phyloP scores from a whole-genome alignment of 2,113 vertebrate genomes.

The Cephalopterus ornatus region DNA sequence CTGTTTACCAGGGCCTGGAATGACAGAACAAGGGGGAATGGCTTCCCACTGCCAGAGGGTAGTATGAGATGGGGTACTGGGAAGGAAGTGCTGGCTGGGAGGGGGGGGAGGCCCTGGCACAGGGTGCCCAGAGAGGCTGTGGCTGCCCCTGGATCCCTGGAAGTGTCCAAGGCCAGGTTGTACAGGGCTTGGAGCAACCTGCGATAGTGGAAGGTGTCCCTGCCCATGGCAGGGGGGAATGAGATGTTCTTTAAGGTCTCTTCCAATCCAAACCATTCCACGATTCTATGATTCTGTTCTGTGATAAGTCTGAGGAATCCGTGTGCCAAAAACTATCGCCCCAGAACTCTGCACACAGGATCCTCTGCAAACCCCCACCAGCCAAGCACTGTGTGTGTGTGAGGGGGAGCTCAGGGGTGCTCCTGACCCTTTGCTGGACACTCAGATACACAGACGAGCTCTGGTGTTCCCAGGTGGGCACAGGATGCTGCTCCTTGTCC shows the following conservation, averaged over 20 bases:
- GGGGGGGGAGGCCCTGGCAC: neutral
- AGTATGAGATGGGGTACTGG: neutral
- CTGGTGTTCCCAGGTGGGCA: too few species aligned
- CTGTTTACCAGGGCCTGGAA: neutral
- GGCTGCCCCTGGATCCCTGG: neutral
- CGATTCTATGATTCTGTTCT: neutral
- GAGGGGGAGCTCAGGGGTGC: too few species aligned
- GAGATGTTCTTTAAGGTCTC: neutral
- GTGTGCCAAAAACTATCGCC: too few species aligned
- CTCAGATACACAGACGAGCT: too few species aligned
- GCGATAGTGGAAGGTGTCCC: neutral
- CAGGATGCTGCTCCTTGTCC: too few species aligned
- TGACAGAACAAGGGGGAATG: neutral
- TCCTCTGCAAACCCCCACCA: too few species aligned
- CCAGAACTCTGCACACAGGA: too few species aligned
- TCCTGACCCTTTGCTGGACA: too few species aligned
- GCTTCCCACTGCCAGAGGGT: neutral
- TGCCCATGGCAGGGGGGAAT: neutral
- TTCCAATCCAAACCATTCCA: neutral
- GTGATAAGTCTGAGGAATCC: too few species aligned
- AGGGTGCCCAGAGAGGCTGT: neutral
- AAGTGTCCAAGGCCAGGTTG: neutral
- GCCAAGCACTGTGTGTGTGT: too few species aligned
- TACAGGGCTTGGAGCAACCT: neutral
- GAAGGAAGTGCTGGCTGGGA: neutral